Percentiles rank a stretch among this genome's conserved stretches.
These are phyloP conservation scores for Cyprinodon diabolis DNA, from an alignment of 2,797 vertebrate genomes.

Conservation along the genomic window DNA sequence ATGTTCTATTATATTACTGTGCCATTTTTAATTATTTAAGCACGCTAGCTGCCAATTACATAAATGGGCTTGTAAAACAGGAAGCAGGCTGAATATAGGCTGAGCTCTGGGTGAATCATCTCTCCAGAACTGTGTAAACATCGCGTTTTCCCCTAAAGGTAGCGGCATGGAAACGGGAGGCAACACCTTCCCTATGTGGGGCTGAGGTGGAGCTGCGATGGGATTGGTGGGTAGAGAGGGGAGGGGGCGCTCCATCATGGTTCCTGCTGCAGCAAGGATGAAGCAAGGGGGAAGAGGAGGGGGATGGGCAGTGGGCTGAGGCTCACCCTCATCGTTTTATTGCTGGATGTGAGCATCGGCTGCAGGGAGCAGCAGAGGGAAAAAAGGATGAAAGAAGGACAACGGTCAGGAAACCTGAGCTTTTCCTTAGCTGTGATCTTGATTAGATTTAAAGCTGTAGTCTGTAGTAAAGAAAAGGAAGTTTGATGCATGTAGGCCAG, in stretches of 20 bases:
- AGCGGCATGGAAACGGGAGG: slow-evolving; percentile 32
- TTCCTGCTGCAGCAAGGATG: slow-evolving; percentile 64
- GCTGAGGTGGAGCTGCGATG: slow-evolving; percentile 42
- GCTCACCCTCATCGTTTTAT: slow-evolving; percentile 26
- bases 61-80: slow-evolving; percentile 30
- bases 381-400: slow-evolving; percentile 2
- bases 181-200: slow-evolving; percentile 60
- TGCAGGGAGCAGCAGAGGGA: slow-evolving; percentile 27
- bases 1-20: neutral
- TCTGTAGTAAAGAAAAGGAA: neutral
- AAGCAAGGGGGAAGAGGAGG: slow-evolving; percentile 46
- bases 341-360: slow-evolving; percentile 47
- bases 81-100: slow-evolving; percentile 7
- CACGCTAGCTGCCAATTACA: slow-evolving; percentile 17
- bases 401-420: slow-evolving; percentile 15
- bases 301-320: slow-evolving; percentile 58
- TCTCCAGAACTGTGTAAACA: slow-evolving; percentile 49
- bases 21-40: slow-evolving; percentile 9
- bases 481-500: neutral
- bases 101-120: neutral
- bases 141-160: slow-evolving; percentile 29
- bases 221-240: slow-evolving; percentile 57
- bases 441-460: neutral
- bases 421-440: neutral
- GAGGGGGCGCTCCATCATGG: slow-evolving; percentile 45